Evolutionary conservation across 53 echinoderm and acorn worm species (phyloP).

Genomic region (Luidia sarsii): DNA sequence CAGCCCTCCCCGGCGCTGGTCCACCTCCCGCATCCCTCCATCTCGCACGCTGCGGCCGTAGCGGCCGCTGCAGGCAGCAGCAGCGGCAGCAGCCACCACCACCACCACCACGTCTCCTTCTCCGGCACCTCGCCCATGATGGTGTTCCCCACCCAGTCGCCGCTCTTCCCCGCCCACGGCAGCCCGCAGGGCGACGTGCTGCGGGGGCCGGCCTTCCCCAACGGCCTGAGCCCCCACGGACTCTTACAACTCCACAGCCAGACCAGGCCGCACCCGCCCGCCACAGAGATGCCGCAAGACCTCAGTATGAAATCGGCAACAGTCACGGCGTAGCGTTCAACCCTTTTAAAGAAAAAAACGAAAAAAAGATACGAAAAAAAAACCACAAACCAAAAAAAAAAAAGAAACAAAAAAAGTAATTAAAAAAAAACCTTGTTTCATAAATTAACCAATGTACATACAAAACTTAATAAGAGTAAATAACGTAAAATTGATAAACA

Average conservation of each 20-base stretch:
- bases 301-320: constrained; percentile 93
- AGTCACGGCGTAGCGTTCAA: constrained; percentile 71
- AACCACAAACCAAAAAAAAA: no score
- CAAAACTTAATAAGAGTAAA: constrained; percentile 27
- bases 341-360: not conserved
- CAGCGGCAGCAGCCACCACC: no score
- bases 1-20: constrained; percentile 86
- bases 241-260: constrained; percentile 68
- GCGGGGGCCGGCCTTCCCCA: constrained; percentile 61
- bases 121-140: constrained; percentile 76
- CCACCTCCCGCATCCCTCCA: constrained; percentile 85
- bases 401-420: not conserved
- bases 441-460: constrained; percentile 53
- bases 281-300: constrained; percentile 88
- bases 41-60: constrained; percentile 73
- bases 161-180: constrained; percentile 71
- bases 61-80: no score
- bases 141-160: constrained; percentile 81
- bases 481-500: constrained; percentile 10
- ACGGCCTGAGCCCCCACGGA: constrained; percentile 68
- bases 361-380: no score
- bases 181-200: constrained; percentile 67
- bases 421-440: constrained; percentile 36
- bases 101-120: constrained; percentile 59
- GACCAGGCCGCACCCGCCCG: constrained; percentile 59